Evolutionary conservation across 2,797 vertebrate genomes (phyloP).

Genomic region (Acrocephalus scirpaceus): DNA sequence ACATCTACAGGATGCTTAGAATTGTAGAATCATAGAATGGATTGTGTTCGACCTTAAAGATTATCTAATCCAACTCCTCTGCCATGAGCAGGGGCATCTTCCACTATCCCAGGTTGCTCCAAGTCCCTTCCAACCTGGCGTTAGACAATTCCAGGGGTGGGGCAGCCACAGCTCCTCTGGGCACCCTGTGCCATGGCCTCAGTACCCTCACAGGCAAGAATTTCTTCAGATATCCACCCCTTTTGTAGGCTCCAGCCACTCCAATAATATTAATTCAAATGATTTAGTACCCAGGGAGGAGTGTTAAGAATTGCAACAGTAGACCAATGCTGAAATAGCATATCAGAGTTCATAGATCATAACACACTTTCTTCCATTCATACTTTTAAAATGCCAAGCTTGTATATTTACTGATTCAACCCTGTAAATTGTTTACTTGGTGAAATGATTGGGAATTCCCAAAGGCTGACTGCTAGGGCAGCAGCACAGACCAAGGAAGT

Average conservation of each 20-base stretch:
- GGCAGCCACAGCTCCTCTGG: background rate
- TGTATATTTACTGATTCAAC: background rate
- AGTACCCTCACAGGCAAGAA: background rate
- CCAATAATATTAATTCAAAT: background rate
- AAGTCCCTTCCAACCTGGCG: accelerated
- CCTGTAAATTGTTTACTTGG: background rate
- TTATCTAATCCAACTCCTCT: background rate
- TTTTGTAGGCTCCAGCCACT: background rate
- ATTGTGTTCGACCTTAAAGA: background rate
- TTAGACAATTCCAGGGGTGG: background rate
- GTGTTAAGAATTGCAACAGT: background rate
- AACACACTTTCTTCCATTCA: background rate
- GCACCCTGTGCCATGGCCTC: background rate
- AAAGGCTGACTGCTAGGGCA: background rate
- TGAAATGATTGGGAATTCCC: background rate
- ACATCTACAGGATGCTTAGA: background rate
- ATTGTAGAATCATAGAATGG: background rate
- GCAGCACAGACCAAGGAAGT: background rate
- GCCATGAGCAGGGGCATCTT: background rate
- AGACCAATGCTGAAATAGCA: background rate
- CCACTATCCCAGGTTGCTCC: background rate
- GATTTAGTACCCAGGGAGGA: background rate
- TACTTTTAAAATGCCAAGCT: background rate
- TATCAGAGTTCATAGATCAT: background rate
- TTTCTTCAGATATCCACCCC: background rate